phyloP scores from a whole-genome alignment of 2,797 vertebrate species.

The Betta splendens region DNA sequence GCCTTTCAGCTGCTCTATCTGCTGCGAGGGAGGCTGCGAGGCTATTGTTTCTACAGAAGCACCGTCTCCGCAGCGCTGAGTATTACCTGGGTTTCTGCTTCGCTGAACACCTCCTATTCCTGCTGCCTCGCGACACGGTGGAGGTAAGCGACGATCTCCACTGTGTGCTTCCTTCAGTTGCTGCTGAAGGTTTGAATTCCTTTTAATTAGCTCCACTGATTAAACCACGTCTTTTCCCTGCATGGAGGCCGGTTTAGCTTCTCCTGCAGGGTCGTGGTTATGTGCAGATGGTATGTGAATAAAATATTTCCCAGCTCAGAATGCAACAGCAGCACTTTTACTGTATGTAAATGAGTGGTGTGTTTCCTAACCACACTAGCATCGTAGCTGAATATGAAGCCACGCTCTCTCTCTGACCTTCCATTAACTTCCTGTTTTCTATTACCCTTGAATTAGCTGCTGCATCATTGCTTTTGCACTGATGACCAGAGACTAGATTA shows the following conservation, averaged over 20 bases:
- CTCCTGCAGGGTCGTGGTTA: constrained; percentile 57
- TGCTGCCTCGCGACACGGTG: constrained; percentile 1
- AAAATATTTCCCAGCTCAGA: constrained; percentile 40
- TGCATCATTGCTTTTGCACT: constrained; percentile 23
- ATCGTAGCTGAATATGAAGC: constrained; percentile 36
- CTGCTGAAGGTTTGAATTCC: neutral
- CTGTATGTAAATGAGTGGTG: constrained; percentile 47
- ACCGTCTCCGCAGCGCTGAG: neutral
- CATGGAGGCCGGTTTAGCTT: too few relatives aligned
- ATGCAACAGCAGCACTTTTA: constrained; percentile 46
- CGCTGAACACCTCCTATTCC: constrained; percentile 1
- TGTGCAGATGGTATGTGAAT: constrained; percentile 66
- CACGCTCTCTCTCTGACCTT: constrained; percentile 50
- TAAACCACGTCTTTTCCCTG: neutral
- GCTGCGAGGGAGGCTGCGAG: neutral
- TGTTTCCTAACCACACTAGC: constrained; percentile 35
- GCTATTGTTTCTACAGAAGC: neutral
- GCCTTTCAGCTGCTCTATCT: neutral
- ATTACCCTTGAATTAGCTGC: constrained; percentile 49
- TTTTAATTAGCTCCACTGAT: neutral
- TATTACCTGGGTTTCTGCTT: constrained; percentile 20
- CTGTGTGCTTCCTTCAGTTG: neutral
- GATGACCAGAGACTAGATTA: constrained; percentile 42
- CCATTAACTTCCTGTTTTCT: constrained; percentile 27
- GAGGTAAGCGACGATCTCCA: constrained; percentile 9